phyloP scores from a whole-genome alignment of 1,140 invertebrate genomes.

The Orussus abietinus region DNA sequence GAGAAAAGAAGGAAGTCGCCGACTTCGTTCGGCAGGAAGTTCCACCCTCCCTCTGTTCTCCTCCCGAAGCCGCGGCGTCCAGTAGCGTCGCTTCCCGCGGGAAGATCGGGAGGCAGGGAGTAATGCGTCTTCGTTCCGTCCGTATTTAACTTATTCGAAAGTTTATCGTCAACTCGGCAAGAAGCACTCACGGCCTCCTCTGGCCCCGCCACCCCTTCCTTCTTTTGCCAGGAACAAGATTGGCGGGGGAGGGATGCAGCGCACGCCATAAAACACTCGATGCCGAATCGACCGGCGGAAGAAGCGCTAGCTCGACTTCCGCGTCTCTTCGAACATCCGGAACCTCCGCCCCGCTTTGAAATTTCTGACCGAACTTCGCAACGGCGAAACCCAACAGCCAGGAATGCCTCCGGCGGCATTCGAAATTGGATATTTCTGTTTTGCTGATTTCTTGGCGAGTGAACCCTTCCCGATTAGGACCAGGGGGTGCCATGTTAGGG shows the following conservation, averaged over 20 bases:
- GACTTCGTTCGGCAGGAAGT: background rate
- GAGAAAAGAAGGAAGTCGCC: background rate
- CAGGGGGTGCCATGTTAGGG: too few species aligned
- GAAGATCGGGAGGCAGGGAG: slow-evolving; percentile 22
- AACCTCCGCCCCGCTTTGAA: too few species aligned
- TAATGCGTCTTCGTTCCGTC: slow-evolving; percentile 36
- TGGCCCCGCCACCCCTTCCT: background rate
- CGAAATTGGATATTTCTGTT: too few species aligned
- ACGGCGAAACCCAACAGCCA: too few species aligned
- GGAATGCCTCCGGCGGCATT: too few species aligned
- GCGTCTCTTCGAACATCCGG: too few species aligned
- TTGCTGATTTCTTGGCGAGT: too few species aligned
- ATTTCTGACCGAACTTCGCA: too few species aligned
- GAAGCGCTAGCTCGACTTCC: background rate
- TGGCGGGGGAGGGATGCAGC: slow-evolving; percentile 10
- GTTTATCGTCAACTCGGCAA: slow-evolving; percentile 42
- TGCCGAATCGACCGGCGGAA: slow-evolving; percentile 3
- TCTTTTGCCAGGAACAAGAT: slow-evolving; percentile 6
- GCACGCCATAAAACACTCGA: slow-evolving; percentile 11
- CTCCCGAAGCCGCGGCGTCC: background rate
- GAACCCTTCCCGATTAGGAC: too few species aligned
- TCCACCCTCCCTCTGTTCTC: slow-evolving; percentile 9
- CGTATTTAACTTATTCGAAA: slow-evolving; percentile 47
- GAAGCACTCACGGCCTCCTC: slow-evolving; percentile 19
- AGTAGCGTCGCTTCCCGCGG: slow-evolving; percentile 9